These are phyloP conservation scores for Phoenicopterus ruber DNA, from an alignment of 2,113 vertebrate genomes.

Conservation along the genomic window DNA sequence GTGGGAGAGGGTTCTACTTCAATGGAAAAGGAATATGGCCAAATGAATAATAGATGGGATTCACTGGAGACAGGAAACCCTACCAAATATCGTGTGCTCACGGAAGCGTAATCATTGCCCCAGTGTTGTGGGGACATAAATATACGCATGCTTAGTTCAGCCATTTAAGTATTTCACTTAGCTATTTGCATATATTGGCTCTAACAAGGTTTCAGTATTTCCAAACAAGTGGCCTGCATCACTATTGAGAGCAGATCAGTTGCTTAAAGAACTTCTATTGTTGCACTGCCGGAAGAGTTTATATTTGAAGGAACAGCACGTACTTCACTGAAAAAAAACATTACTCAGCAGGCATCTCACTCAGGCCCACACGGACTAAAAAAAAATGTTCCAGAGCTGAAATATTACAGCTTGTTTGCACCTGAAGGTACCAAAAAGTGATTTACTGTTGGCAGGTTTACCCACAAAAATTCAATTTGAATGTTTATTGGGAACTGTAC, in stretches of 20 bases:
- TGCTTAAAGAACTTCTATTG: constrained; percentile 27
- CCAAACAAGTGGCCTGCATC: background rate
- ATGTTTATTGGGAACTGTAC: background rate
- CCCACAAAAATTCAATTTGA: background rate
- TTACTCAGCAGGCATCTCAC: background rate
- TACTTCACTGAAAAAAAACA: background rate
- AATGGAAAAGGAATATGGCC: background rate
- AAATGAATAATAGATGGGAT: background rate
- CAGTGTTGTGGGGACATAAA: background rate
- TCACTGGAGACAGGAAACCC: background rate
- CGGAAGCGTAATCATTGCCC: background rate
- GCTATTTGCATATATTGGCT: background rate
- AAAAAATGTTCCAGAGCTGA: background rate
- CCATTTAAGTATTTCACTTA: background rate
- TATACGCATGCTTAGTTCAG: background rate
- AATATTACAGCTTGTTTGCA: constrained; percentile 7
- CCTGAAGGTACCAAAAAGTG: constrained; percentile 3
- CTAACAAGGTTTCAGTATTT: background rate
- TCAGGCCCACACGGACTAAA: background rate
- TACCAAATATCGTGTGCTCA: background rate
- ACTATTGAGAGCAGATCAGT: background rate
- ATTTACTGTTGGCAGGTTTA: constrained; percentile 28
- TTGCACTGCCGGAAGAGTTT: background rate
- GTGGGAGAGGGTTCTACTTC: background rate
- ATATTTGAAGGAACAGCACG: background rate